Conservation (phyloP, 2,888 invertebrate genomes). For the Muschampia plurimacula region DNA sequence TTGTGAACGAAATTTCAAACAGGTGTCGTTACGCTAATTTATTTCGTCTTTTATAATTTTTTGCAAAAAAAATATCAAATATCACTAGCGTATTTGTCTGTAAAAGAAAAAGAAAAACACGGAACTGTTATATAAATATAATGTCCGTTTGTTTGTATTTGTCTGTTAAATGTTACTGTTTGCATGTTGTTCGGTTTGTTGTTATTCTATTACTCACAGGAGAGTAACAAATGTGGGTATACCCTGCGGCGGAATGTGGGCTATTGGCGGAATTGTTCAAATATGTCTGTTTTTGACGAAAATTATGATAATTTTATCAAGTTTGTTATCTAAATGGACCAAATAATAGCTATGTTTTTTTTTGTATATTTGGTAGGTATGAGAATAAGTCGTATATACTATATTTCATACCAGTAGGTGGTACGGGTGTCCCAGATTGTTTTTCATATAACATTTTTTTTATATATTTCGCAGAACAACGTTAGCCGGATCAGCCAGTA, state of each 20-base stretch:
- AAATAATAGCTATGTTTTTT: no score
- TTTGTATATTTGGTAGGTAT: no score
- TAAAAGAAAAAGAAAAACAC: background rate
- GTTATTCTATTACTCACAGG: conserved; percentile 73
- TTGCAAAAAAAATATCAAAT: background rate
- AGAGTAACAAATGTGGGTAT: conserved; percentile 67
- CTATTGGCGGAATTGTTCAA: conserved; percentile 60
- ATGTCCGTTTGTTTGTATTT: background rate
- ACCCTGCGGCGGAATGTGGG: conserved; percentile 60
- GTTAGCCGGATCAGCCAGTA: no score
- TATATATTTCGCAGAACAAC: no score
- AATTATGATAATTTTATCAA: background rate
- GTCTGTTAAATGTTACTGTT: conserved; percentile 45
- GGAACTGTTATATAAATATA: background rate
- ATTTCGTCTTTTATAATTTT: no score
- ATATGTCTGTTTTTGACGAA: conserved; percentile 42
- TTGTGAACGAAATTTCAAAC: no score
- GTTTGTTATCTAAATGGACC: no score
- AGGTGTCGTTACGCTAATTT: no score
- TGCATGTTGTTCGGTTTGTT: conserved; percentile 59
- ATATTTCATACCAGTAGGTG: no score
- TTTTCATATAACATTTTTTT: no score
- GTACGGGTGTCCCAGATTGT: no score
- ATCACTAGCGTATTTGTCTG: background rate
- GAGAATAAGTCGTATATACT: no score